phyloP scores from a whole-genome alignment of 2,113 vertebrate species.

The Sinocyclocheilus rhinocerous region DNA sequence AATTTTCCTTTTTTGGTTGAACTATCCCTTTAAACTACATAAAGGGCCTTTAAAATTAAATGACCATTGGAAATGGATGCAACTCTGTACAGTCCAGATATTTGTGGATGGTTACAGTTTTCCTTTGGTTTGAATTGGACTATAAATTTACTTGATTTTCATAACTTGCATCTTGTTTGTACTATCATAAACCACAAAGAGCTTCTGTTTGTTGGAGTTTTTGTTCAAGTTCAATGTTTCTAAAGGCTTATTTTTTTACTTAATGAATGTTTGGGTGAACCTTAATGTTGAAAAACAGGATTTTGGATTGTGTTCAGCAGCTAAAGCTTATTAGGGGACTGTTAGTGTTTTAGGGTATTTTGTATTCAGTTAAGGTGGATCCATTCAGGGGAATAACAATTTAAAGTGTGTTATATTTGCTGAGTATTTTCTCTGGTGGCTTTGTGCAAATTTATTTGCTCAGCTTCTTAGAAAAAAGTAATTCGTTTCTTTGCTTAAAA shows the following conservation, averaged over 20 bases:
- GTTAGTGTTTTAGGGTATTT: not conserved
- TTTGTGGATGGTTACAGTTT: not conserved
- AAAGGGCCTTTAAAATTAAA: no score
- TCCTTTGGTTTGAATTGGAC: not conserved
- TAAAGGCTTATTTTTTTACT: not conserved
- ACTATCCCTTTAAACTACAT: not conserved
- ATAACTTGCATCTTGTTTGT: not conserved
- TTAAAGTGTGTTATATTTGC: conserved; percentile 19
- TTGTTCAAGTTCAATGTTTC: not conserved
- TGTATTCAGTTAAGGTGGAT: not conserved
- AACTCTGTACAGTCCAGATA: not conserved
- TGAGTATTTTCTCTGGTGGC: not conserved
- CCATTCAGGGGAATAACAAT: not conserved
- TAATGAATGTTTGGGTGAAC: not conserved
- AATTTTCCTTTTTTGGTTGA: no score
- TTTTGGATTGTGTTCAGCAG: not conserved
- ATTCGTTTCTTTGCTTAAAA: conserved; percentile 16
- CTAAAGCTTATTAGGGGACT: not conserved
- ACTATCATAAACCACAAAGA: not conserved
- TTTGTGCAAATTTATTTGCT: not conserved
- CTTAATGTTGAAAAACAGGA: not conserved
- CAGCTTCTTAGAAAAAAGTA: conserved; percentile 3
- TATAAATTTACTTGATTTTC: not conserved
- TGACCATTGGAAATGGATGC: not conserved
- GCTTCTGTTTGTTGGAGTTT: not conserved